Base-by-base conservation (phyloP, 2,797 vertebrate genomes). In the Hypotaenidia philippensis region DNA sequence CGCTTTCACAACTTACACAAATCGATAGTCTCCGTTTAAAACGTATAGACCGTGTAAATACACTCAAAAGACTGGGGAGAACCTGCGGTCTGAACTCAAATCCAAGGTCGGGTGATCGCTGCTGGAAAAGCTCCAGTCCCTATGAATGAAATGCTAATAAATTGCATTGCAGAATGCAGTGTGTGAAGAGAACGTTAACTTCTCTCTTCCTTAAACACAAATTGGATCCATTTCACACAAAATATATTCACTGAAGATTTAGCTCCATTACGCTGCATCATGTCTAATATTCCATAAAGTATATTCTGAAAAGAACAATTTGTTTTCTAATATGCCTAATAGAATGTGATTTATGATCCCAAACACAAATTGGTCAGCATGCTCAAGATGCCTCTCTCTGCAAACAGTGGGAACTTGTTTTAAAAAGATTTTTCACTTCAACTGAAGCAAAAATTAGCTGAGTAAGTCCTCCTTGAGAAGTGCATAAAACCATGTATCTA, bases 241-340 rank as follows among this genome's bases (percentile, higher is more conserved):
- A 90, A 80, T 38, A 17, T 13, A 38, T 79, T 61, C 70, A 56
- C 57, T 34, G 65, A 95, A 91, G 87, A 76, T 65, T 91, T 79
- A 68, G 34, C 36, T 71, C 90, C 80, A 53, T 74, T 71, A 52
- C 45, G 47, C 41, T 57, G 70, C 82, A 65, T 74, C 70, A 64
- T 72, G 75, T 81, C 80, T 94, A 70, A 82, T 92, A 90, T 77
- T 41, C 87, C 86, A 86, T 57, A 74, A 77, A 76, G 63, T 32
- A 77, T 69, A 74, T 41, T 34, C 49, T 78, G 82, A 92, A 90
- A 78, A 89, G 29, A 88, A 92, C 63, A 78, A 79, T 84, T 87
- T 92, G 49, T 94, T 91, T 94, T 89, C 84, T 52, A 83, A 96
- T 93, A 77, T 61, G 59, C 65, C 83, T 94, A 94, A 95, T 90